Percentiles rank a stretch among this genome's conserved stretches.
Conservation (phyloP, 2,888 invertebrate genomes). For the Ecdyonurus torrentis region DNA sequence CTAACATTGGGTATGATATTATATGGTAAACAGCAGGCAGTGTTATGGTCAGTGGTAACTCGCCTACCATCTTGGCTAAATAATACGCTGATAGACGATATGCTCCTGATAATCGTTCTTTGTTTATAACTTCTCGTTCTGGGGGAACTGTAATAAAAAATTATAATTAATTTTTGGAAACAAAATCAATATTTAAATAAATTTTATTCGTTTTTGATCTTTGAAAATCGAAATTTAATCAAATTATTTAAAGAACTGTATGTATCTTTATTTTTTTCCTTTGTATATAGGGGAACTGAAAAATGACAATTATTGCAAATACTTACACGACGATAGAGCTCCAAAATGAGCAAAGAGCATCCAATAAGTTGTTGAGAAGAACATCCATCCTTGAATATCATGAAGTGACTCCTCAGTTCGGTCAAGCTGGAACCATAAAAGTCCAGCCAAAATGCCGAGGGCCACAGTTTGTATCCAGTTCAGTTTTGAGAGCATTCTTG, state of each 20-base stretch:
- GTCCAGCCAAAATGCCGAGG: conserved; percentile 50
- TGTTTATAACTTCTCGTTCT: conserved; percentile 61
- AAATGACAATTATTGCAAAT: too few relatives aligned
- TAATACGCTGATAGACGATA: conserved; percentile 67
- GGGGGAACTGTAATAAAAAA: conserved; percentile 43
- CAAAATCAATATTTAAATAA: too few relatives aligned
- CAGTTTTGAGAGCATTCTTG: conserved; percentile 56
- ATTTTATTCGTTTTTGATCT: too few relatives aligned
- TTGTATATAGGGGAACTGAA: too few relatives aligned
- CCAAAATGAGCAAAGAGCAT: conserved; percentile 65
- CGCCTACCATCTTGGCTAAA: conserved; percentile 65
- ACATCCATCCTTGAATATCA: conserved; percentile 71
- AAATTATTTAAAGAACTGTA: not conserved
- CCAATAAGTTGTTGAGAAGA: conserved; percentile 69
- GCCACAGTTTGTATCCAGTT: conserved; percentile 62
- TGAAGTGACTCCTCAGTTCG: conserved; percentile 54
- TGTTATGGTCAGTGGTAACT: conserved; percentile 54
- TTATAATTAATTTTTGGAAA: conserved; percentile 7
- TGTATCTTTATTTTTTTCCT: too few relatives aligned
- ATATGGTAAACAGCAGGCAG: conserved; percentile 58
- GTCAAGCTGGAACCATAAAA: conserved; percentile 64
- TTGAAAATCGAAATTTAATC: too few relatives aligned
- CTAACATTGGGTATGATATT: conserved; percentile 62
- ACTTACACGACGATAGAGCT: conserved; percentile 61
- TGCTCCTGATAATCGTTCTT: conserved; percentile 59